A percentile compares a stretch with the other conserved stretches of the same genome.
These are phyloP conservation scores for Noturus placidus DNA, from an alignment of 2,113 vertebrate species.

Conservation along the genomic window DNA sequence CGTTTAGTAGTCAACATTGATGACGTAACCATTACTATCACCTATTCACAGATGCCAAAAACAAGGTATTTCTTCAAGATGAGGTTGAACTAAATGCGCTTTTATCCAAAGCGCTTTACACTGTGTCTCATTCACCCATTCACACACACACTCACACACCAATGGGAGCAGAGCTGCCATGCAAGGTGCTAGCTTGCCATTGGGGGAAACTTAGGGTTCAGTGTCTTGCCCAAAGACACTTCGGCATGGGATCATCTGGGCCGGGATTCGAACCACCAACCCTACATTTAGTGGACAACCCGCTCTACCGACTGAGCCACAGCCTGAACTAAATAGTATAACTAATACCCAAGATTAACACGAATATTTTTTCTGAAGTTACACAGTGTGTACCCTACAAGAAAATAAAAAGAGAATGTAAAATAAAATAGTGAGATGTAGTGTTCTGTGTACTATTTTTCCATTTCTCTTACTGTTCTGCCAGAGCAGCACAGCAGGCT, in stretches of 20 bases:
- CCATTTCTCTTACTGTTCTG: background rate
- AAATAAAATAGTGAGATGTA: background rate
- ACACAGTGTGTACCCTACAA: background rate
- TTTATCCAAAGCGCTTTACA: too few relatives aligned
- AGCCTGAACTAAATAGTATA: background rate
- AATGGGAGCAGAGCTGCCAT: too few relatives aligned
- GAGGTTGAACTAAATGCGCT: background rate
- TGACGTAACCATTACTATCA: background rate
- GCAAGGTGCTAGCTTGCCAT: too few relatives aligned
- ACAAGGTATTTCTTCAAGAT: background rate
- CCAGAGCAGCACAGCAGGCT: background rate
- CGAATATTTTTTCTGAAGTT: background rate
- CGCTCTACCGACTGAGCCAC: too few relatives aligned
- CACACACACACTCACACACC: too few relatives aligned
- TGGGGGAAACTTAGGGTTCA: too few relatives aligned
- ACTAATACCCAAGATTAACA: background rate
- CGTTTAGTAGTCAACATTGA: background rate
- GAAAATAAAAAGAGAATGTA: background rate
- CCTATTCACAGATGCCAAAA: background rate
- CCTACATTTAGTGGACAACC: too few relatives aligned
- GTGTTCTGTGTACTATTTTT: background rate
- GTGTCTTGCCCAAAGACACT: too few relatives aligned
- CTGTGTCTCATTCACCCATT: too few relatives aligned
- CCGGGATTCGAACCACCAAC: too few relatives aligned
- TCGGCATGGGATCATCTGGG: too few relatives aligned